Evolutionary conservation across 2,797 vertebrate genomes (phyloP).

Genomic region (Choloepus didactylus): DNA sequence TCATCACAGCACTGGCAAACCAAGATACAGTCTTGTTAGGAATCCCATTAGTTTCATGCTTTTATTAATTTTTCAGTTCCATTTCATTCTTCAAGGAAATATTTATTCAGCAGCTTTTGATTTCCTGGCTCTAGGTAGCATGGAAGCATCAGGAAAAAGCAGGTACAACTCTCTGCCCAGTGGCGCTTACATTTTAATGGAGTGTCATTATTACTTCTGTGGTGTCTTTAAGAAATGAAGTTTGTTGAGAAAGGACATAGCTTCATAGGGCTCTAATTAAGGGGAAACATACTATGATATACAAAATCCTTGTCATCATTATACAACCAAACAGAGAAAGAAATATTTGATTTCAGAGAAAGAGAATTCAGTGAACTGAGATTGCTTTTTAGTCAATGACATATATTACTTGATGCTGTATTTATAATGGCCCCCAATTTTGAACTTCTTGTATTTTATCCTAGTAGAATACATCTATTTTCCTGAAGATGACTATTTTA

Average conservation of each 20-base stretch:
- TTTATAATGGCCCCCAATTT: background rate
- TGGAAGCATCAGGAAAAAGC: too few relatives aligned
- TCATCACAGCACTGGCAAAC: too few relatives aligned
- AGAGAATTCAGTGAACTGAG: background rate
- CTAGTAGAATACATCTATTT: background rate
- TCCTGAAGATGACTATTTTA: background rate
- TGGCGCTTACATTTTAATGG: background rate
- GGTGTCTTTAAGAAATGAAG: background rate
- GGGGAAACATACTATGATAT: background rate
- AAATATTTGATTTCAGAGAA: constrained; percentile 9
- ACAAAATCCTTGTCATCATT: background rate
- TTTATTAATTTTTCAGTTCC: background rate
- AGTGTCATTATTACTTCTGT: background rate
- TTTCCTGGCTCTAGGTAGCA: background rate
- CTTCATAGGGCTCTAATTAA: background rate
- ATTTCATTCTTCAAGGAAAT: background rate
- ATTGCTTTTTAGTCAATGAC: background rate
- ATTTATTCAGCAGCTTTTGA: background rate
- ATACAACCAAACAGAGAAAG: background rate
- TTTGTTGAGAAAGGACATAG: background rate
- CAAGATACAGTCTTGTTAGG: background rate
- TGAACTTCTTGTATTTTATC: background rate
- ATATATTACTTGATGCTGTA: background rate
- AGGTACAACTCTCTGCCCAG: fast-evolving
- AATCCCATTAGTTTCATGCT: background rate